phyloP scores from a whole-genome alignment of 2,888 invertebrate species.

The Autographa pulchrina region DNA sequence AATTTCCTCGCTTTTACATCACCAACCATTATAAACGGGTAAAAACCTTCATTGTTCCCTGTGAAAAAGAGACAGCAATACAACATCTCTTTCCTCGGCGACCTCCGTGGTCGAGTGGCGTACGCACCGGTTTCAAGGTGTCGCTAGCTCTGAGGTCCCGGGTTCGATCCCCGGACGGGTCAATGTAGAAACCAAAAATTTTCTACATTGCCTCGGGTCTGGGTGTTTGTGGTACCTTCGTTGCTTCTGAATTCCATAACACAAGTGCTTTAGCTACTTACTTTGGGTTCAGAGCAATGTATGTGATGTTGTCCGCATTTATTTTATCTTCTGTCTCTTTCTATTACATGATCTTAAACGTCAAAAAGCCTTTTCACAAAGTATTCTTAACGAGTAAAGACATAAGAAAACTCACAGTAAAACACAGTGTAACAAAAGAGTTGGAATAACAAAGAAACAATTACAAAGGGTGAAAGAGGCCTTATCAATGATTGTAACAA shows the following conservation, averaged over 20 bases:
- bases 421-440: slow-evolving; percentile 34
- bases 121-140: no score
- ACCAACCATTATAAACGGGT: background rate
- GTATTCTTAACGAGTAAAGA: background rate
- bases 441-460: slow-evolving; percentile 38
- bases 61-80: background rate
- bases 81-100: background rate
- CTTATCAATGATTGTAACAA: slow-evolving; percentile 39
- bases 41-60: background rate
- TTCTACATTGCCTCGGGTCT: no score
- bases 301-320: no score
- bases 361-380: background rate
- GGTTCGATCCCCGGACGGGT: no score
- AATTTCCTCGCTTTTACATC: background rate
- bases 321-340: no score
- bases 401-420: background rate
- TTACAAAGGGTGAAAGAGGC: slow-evolving; percentile 42
- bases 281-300: no score
- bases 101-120: no score
- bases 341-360: background rate
- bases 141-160: no score
- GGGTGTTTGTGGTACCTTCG: no score
- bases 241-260: no score
- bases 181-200: no score
- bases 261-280: no score